phyloP scores from a whole-genome alignment of 2,113 vertebrate species.

The Mola mola region DNA sequence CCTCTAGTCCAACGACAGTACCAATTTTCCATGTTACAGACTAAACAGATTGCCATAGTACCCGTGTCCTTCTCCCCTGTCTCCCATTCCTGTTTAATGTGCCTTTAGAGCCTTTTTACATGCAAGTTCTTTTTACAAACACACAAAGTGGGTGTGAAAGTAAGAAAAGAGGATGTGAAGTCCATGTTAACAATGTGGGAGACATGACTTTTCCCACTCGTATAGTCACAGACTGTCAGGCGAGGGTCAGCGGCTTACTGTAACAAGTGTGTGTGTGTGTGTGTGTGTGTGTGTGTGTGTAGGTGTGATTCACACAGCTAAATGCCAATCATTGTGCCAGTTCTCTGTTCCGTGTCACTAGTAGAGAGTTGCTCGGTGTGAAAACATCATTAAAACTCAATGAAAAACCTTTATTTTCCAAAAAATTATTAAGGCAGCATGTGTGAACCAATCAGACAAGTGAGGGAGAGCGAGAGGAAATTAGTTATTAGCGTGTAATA shows the following conservation, averaged over 20 bases:
- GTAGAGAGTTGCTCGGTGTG: slow-evolving; percentile 43
- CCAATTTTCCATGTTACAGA: slow-evolving; percentile 28
- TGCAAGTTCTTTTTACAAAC: slow-evolving; percentile 39
- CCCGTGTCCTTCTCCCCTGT: slow-evolving; percentile 25
- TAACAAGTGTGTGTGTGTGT: slow-evolving; percentile 6
- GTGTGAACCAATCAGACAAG: slow-evolving; percentile 22
- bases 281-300: slow-evolving; percentile 9
- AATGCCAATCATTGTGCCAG: slow-evolving; percentile 26
- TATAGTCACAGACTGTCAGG: slow-evolving; percentile 50
- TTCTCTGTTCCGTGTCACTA: slow-evolving; percentile 47
- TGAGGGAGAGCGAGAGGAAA: not conserved
- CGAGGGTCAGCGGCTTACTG: slow-evolving; percentile 45
- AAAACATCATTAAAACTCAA: slow-evolving; percentile 60
- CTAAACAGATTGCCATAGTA: slow-evolving; percentile 47
- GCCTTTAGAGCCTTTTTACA: slow-evolving; percentile 53
- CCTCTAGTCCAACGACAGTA: slow-evolving; percentile 9
- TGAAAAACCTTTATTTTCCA: slow-evolving; percentile 54
- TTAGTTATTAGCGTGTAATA: not conserved
- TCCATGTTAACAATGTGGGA: slow-evolving; percentile 56
- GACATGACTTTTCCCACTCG: slow-evolving; percentile 53
- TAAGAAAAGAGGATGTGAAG: slow-evolving; percentile 45
- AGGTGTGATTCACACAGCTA: slow-evolving; percentile 33
- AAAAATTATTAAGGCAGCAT: slow-evolving; percentile 48
- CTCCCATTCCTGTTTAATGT: slow-evolving; percentile 42
- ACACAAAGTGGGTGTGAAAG: slow-evolving; percentile 52